Evolutionary conservation across 2,797 vertebrate genomes (phyloP), one percentile per base, ranked within the genome.

Genomic region (Picus viridis): DNA sequence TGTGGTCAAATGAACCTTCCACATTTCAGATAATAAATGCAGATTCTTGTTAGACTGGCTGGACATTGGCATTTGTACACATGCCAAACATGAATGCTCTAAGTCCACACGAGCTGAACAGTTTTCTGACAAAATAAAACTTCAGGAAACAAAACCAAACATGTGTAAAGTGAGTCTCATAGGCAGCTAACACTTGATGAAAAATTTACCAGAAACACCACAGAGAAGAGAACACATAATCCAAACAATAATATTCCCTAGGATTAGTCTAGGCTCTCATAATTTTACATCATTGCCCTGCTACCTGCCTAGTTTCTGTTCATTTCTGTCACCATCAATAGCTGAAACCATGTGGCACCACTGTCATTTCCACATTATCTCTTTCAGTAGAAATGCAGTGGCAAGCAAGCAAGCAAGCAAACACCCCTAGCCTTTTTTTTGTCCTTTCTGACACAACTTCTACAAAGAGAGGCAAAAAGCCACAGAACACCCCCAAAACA

Each of bases 61-160:
- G 13, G 18, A 39, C 8, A 7, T 0, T 1, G 53, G 22, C 27
- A 9, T 62, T 71, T 39, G 24, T n/a, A 51, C 0, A 1, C 8
- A 23, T 3, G 29, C 11, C 3, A 1, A 51, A 17, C 1, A 2
- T 0, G 3, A 6, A 3, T 54, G 13, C 30, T 59, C 6, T 9
- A 49, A 56, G 18, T 27, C 26, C 14, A 10, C 17, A 4, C 2
- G 18, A 85, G 32, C 39, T 26, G 15, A 86, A 56, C 0, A 0
- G 6, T 10, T 39, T 24, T 73, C 87, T 3, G 1, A 43, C 36
- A 80, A 43, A 58, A 79, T 34, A 71, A 45, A 53, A 13, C 3
- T 73, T 57, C 1, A n/a, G 24, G 34, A 65, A 74, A 63, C 4
- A 45, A 63, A 92, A 32, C 6, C 19, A 91, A 84, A 5, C 22